A percentile compares a stretch with the other conserved stretches of the same genome.
Conservation (phyloP, 2,797 vertebrate genomes). For the Acropternis orthonyx region DNA sequence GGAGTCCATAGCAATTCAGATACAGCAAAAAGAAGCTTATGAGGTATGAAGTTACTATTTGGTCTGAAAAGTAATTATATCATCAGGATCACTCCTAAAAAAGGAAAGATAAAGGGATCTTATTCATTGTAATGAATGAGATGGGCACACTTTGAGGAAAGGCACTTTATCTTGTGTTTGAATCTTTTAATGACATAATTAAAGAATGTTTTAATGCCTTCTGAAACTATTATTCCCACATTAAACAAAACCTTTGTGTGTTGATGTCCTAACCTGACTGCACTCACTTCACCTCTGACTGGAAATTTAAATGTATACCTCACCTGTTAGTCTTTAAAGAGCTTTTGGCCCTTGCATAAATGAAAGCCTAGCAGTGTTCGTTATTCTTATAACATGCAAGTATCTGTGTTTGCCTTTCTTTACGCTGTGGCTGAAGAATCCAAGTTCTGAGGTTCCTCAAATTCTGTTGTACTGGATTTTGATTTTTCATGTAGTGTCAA, state of each 20-base stretch:
- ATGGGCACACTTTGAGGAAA: background rate
- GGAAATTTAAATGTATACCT: background rate
- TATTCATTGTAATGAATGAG: background rate
- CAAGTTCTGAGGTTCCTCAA: background rate
- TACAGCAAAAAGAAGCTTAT: conserved; percentile 83
- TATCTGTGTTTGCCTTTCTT: background rate
- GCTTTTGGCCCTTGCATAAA: background rate
- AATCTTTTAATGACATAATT: background rate
- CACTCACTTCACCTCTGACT: background rate
- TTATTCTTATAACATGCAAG: background rate
- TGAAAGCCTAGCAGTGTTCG: background rate
- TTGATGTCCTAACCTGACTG: background rate
- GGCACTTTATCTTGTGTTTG: background rate
- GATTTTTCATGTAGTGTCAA: background rate
- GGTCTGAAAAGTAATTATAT: background rate
- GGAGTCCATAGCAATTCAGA: conserved; percentile 85
- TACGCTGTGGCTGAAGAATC: background rate
- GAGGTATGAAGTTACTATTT: conserved; percentile 74
- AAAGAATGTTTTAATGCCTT: background rate
- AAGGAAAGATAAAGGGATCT: background rate
- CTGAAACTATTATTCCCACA: background rate
- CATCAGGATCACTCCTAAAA: background rate
- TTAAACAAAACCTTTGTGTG: background rate
- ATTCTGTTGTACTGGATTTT: background rate
- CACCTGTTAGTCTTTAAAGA: background rate